phyloP scores from a whole-genome alignment of 37 sponge, comb jelly and placozoan genomes.

The Mnemiopsis leidyi region DNA sequence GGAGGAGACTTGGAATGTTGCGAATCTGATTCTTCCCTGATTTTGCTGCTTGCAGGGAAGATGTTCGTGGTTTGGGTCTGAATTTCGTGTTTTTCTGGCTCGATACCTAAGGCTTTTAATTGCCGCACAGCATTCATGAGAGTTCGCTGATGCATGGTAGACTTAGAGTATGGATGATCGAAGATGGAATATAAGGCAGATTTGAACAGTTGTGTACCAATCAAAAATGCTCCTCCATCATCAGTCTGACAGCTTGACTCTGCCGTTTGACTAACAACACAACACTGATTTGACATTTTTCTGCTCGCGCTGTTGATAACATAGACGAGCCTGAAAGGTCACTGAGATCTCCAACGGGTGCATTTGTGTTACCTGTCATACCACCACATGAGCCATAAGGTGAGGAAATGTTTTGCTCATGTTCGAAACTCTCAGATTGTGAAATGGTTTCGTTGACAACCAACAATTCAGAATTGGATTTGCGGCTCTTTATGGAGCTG shows the following conservation, averaged over 20 bases:
- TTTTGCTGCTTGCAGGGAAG: not conserved
- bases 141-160: not conserved
- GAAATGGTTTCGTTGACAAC: no score
- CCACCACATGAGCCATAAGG: no score
- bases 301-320: no score
- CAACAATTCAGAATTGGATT: no score
- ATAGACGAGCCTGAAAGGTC: no score
- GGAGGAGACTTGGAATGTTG: slow-evolving; percentile 17
- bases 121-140: not conserved
- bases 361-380: no score
- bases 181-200: not conserved
- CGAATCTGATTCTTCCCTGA: not conserved
- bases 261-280: no score
- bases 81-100: not conserved
- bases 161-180: slow-evolving; percentile 2
- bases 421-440: no score
- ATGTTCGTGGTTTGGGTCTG: not conserved
- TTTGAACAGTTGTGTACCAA: not conserved
- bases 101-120: not conserved
- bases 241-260: not conserved
- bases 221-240: not conserved
- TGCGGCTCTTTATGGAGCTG: no score
- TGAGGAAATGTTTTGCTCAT: no score
- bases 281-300: no score
- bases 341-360: no score